Evolutionary conservation across 2,888 invertebrate genomes (phyloP), one percentile per base, ranked within the genome.

Genomic region (Troilus luridus): DNA sequence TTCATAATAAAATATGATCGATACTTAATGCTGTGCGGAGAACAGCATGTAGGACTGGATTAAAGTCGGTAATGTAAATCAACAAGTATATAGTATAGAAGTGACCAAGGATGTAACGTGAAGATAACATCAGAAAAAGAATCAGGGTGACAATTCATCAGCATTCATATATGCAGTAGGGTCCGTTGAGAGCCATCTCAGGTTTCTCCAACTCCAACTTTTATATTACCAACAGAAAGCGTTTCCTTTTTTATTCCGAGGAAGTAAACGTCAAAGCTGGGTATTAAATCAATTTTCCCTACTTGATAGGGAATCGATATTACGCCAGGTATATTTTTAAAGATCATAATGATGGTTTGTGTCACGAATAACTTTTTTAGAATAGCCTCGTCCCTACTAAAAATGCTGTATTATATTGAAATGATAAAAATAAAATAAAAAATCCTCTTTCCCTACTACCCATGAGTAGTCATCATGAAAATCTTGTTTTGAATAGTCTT

Each of bases 131-230:
- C 72, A 77, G 17, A 41, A 27, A 77, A 77, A 27, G 72, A 77
- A 41, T 27, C 17, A 77, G 27, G 1, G 41, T 41, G 72, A 41
- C 41, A 17, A 77, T 77, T 77, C 72, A 77, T 77, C 72, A 77
- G 72, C 27, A 77, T 77, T 77, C 72, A 77, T 77, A 9, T 77
- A 77, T 77, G 41, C 72, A 77, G 72, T 77, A 77, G 72, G 72
- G 41, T 17, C 2, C 27, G 27, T 41, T 77, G 10, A 77, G 41
- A 77, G 27, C 27, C 1, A 8, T 41, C 72, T 77, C 72, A 41
- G 72, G 41, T 77, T 77, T 77, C 72, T 77, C 41, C 8, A 17
- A 77, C 72, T 77, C 27, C 72, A 19, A 17, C 72, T 41, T 77
- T 77, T 41, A 41, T 77, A 77, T 77, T 14, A 9, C 41, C 2